These are phyloP conservation scores for Antheraea mylitta DNA, from an alignment of 1,140 invertebrate species.

Conservation along the genomic window DNA sequence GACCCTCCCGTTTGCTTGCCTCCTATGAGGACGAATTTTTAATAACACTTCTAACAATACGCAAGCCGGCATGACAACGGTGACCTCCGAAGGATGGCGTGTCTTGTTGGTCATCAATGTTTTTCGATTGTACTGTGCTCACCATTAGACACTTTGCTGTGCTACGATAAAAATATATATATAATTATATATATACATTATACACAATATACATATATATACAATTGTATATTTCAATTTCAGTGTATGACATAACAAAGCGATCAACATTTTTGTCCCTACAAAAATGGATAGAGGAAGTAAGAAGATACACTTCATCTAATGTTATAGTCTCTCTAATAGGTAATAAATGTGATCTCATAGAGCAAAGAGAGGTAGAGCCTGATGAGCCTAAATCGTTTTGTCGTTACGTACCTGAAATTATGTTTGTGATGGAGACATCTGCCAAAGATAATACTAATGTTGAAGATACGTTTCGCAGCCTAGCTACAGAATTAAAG, in stretches of 20 bases:
- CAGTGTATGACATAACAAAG: slow-evolving; percentile 97
- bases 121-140: too few relatives aligned
- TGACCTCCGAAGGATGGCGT: too few relatives aligned
- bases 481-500: slow-evolving; percentile 92
- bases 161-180: too few relatives aligned
- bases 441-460: slow-evolving; percentile 97
- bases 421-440: slow-evolving; percentile 92
- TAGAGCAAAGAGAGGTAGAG: slow-evolving; percentile 89
- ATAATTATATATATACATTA: too few relatives aligned
- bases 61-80: too few relatives aligned
- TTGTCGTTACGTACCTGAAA: slow-evolving; percentile 90
- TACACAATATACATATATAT: too few relatives aligned
- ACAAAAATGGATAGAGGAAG: slow-evolving; percentile 96
- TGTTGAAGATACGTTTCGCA: slow-evolving; percentile 94
- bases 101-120: too few relatives aligned
- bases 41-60: too few relatives aligned
- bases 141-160: too few relatives aligned
- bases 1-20: too few relatives aligned
- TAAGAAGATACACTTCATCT: slow-evolving; percentile 93
- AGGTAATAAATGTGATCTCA: slow-evolving; percentile 95
- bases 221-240: slow-evolving; percentile 39
- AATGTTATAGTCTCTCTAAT: slow-evolving; percentile 94
- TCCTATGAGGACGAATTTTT: too few relatives aligned
- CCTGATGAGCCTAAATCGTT: slow-evolving; percentile 90
- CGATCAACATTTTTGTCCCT: slow-evolving; percentile 92